These are phyloP conservation scores for Ceratina australensis DNA, from an alignment of 1,140 invertebrate genomes.

Conservation along the genomic window DNA sequence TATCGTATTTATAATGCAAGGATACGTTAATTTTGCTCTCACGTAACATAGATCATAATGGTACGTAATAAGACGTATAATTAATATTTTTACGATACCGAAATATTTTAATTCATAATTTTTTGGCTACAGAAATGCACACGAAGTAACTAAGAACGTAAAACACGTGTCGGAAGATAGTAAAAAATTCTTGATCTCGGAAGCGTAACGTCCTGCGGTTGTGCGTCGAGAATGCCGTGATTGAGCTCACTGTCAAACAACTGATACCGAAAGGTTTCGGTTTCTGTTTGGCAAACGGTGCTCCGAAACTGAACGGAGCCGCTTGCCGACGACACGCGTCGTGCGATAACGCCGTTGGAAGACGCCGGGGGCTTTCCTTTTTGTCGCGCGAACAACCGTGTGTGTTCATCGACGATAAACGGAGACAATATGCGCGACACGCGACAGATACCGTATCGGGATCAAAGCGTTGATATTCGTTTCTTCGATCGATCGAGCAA, in stretches of 20 bases:
- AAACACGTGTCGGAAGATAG: too few relatives aligned
- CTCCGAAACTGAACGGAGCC: constrained; percentile 18
- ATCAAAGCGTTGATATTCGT: background rate
- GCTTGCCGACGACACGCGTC: constrained; percentile 22
- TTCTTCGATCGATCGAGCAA: background rate
- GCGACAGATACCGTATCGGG: constrained; percentile 31
- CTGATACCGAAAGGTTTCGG: background rate
- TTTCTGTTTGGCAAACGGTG: constrained; percentile 7
- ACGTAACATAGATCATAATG: constrained; percentile 1
- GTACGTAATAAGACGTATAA: background rate
- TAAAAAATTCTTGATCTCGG: too few relatives aligned
- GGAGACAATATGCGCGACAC: constrained; percentile 11
- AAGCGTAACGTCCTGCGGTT: too few relatives aligned
- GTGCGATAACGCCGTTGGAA: constrained; percentile 32
- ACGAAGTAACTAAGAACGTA: too few relatives aligned
- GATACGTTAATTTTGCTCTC: background rate
- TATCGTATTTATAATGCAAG: constrained; percentile 12
- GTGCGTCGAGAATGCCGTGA: too few relatives aligned
- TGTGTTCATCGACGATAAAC: constrained; percentile 19
- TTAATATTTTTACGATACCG: background rate
- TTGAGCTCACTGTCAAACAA: too few relatives aligned
- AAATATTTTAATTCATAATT: too few relatives aligned
- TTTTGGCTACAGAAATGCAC: too few relatives aligned
- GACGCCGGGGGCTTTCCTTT: constrained; percentile 35
- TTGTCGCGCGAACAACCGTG: constrained; percentile 11